Evolutionary conservation across 2,888 invertebrate genomes (phyloP).

Genomic region (Drosophila atroscutellata): DNA sequence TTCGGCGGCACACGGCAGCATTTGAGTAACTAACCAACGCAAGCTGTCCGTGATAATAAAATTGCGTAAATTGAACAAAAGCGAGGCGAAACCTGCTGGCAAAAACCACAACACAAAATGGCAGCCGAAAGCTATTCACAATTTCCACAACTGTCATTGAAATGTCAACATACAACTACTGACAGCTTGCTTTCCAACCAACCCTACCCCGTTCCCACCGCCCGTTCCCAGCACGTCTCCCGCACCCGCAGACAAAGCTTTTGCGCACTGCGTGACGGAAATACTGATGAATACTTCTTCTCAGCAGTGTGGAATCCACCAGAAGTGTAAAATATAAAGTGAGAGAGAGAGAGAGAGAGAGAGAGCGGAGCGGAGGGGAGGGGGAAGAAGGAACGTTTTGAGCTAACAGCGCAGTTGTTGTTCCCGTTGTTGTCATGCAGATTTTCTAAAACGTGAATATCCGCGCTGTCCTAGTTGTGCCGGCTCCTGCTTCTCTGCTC

Average conservation of each 20-base stretch:
- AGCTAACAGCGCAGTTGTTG: slow-evolving; percentile 12
- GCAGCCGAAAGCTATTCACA: slow-evolving; percentile 60
- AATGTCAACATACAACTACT: slow-evolving; percentile 80
- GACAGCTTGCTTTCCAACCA: slow-evolving; percentile 47
- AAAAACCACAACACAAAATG: slow-evolving; percentile 59
- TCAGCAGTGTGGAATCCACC: slow-evolving; percentile 46
- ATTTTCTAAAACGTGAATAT: slow-evolving; percentile 63
- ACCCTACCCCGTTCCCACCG: neutral
- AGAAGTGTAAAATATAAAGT: slow-evolving; percentile 4
- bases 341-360: too few relatives aligned
- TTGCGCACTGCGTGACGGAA: slow-evolving; percentile 74
- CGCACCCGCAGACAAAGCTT: slow-evolving; percentile 22
- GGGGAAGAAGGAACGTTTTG: neutral
- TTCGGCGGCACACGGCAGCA: neutral
- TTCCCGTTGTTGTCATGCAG: slow-evolving; percentile 50
- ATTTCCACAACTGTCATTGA: slow-evolving; percentile 77
- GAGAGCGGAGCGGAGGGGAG: neutral
- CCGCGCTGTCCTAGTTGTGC: slow-evolving; percentile 16
- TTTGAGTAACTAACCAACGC: slow-evolving; percentile 31
- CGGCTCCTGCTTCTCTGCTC: slow-evolving; percentile 1
- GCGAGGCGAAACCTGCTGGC: slow-evolving; percentile 33
- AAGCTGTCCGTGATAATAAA: slow-evolving; percentile 60
- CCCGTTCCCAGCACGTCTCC: slow-evolving; percentile 9
- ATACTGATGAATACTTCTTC: slow-evolving; percentile 75
- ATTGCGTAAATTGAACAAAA: slow-evolving; percentile 62